These are phyloP conservation scores for Columba guinea DNA, from an alignment of 2,797 vertebrate genomes.

Conservation along the genomic window DNA sequence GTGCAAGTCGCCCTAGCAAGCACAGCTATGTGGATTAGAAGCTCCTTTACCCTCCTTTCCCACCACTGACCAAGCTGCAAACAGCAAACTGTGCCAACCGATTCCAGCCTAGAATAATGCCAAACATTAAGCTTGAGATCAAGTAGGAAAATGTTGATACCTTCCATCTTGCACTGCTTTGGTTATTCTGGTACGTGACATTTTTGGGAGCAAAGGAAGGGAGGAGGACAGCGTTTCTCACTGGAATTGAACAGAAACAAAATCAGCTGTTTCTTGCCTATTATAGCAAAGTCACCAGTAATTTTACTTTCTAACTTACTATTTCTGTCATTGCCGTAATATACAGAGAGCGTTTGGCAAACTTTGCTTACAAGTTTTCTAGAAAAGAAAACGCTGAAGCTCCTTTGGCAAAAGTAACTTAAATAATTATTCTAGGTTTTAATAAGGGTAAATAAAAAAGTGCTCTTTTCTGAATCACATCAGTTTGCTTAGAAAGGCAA, in stretches of 20 bases:
- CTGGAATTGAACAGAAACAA: neutral
- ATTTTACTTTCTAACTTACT: slow-evolving; percentile 10
- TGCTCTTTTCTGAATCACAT: neutral
- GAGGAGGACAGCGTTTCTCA: neutral
- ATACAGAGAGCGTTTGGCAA: neutral
- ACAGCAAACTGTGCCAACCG: neutral
- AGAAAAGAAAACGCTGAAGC: slow-evolving; percentile 8
- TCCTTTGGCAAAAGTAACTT: neutral
- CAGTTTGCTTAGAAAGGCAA: slow-evolving; percentile 23
- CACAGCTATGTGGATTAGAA: neutral
- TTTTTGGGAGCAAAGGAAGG: neutral
- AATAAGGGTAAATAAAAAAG: slow-evolving; percentile 21
- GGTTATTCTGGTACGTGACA: neutral
- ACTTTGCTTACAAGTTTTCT: neutral
- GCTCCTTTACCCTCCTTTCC: neutral
- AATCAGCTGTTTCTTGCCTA: slow-evolving; percentile 15
- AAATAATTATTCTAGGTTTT: slow-evolving; percentile 14
- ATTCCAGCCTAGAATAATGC: neutral
- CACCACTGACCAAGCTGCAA: neutral
- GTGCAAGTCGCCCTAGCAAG: neutral
- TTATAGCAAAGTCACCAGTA: neutral
- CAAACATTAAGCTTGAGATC: neutral
- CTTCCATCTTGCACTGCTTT: neutral
- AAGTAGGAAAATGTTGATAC: neutral
- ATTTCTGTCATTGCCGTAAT: neutral